Conservation (phyloP, 2,797 vertebrate species). For the Linurgus olivaceus region DNA sequence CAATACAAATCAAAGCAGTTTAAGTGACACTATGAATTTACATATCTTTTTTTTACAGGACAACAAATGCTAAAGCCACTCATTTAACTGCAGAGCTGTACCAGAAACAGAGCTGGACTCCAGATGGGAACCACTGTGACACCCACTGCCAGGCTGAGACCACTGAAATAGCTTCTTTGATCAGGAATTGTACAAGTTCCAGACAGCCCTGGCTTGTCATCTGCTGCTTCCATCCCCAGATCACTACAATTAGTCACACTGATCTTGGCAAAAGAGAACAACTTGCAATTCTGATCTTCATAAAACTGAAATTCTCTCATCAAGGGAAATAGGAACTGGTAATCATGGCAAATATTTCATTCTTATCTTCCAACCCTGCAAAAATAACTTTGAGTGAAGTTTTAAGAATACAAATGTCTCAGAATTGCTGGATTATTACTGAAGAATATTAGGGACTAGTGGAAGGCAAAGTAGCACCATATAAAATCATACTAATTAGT, state of each 20-base stretch:
- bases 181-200: not conserved
- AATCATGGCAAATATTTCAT: not conserved
- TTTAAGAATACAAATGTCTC: not conserved
- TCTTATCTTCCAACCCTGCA: not conserved
- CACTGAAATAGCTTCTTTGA: not conserved
- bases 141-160: not conserved
- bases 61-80: not conserved
- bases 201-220: not conserved
- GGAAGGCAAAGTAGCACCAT: not conserved
- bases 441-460: not conserved
- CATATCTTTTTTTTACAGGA: not conserved
- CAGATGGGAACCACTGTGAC: not conserved
- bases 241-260: not conserved
- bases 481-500: not conserved
- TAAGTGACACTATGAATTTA: not conserved
- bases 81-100: not conserved
- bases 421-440: not conserved
- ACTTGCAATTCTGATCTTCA: not conserved
- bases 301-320: not conserved
- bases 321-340: not conserved
- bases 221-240: not conserved
- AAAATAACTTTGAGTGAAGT: not conserved
- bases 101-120: not conserved
- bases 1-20: not conserved
- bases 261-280: not conserved